Evolutionary conservation across 2,888 invertebrate species (phyloP), one percentile per base, ranked within the genome.

Genomic region (Tholera decimalis): DNA sequence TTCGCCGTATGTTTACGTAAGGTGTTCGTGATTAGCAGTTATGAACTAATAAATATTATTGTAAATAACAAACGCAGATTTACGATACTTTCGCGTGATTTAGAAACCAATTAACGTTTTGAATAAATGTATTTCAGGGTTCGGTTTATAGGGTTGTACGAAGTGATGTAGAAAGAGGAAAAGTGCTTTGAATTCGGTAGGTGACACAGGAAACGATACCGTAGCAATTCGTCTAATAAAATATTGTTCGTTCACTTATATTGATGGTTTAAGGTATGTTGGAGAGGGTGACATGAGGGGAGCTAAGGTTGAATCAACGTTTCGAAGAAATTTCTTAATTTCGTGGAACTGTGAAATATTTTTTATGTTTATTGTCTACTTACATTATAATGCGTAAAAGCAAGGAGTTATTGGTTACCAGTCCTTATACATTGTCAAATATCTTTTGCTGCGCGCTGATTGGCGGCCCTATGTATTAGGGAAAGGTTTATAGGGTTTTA

Each of bases 21-120:
- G 81, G 70, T 66, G 63, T 74, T 74, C 79, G 80, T 77, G 69
- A 72, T 76, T 78, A 69, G 51, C 60, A 60, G 51, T 67, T 68
- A 74, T 64, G 65, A 63, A 80, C 53, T 64, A 78, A 77, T 75
- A 80, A 80, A 84, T 82, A 73, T 77, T 79, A 77, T 74, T 77
- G 78, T 78, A 79, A 80, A 77, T 73, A 75, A 80, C 69, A 66
- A 71, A 69, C 69, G 60, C 51, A 56, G 77, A 77, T 74, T 80
- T 81, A 77, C 68, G 77, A 75, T 68, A 72, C 70, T 44, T 71
- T 84, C 46, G 84, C 85, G 82, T 85, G 85, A 82, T 84, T 81
- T 65, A 71, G 64, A 47, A 75, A 69, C 76, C 82, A 84, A 85
- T 84, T 85, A 82, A 66, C 77, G 80, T 79, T 69, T 60, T 35